Evolutionary conservation across 2,113 vertebrate genomes (phyloP), one percentile per base, ranked within the genome.

Genomic region (Perca schrenkii): DNA sequence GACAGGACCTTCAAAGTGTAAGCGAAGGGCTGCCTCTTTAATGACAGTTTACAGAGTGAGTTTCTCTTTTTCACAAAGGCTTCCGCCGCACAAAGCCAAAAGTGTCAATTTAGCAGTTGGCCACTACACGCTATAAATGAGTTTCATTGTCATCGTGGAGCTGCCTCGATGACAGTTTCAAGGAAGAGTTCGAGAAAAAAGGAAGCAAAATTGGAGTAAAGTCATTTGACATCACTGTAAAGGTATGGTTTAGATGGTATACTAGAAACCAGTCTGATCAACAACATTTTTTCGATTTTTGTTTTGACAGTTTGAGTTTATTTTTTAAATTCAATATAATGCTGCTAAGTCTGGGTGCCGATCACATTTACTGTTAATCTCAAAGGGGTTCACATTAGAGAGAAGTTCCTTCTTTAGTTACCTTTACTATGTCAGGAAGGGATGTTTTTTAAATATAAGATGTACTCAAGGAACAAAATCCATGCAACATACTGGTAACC

Each of bases 11-110:
- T 88, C 81, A 77, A 80, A 84, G 79, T 86, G n/a, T 73, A 74
- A 84, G 74, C 4, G 72, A 74, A 82, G 61, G 25, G 72, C 73
- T 79, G 84, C 80, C 65, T 87, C 71, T 84, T 86, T 84, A 83
- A 87, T 91, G 85, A 86, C 85, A 85, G 72, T 88, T 88, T 85
- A 82, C 80, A 80, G 60, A 25, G 70, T 90, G 66, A 56, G 75
- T 82, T 84, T 87, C 63, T 84, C 68, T 85, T 90, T 22, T 78
- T 74, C 73, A 90, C 80, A 83, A 85, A 90, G 76, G 57, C 68
- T 63, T 68, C 76, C n/a, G 13, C 43, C 79, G 82, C 63, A 73
- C 57, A 78, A 86, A 92, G 75, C 77, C 80, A 80, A 62, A 79
- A 79, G 76, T 82, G 83, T 88, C 87, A 86, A 80, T 88, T 87